Percentiles rank a stretch among this genome's conserved stretches.
Conservation (phyloP, 2,888 invertebrate genomes). For the Plebejus melissa region DNA sequence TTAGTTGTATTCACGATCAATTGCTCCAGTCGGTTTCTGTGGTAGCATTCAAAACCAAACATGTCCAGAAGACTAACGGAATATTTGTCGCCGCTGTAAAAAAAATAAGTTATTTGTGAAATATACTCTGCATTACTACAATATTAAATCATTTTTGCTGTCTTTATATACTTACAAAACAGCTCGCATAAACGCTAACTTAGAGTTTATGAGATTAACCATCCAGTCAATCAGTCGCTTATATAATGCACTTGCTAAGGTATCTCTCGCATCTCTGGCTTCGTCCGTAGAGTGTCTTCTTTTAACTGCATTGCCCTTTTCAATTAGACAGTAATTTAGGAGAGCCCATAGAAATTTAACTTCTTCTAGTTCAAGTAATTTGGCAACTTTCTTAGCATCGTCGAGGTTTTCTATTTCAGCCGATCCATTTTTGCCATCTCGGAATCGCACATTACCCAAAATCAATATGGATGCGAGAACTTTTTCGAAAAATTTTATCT, state of each 20-base stretch:
- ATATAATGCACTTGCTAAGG: conserved; percentile 91
- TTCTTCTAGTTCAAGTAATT: conserved; percentile 86
- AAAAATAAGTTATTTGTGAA: conserved; percentile 30
- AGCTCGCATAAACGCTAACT: conserved; percentile 89
- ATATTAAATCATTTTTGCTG: neutral
- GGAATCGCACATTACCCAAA: conserved; percentile 89
- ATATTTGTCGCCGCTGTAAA: conserved; percentile 89
- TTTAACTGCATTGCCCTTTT: conserved; percentile 84
- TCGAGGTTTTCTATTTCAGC: conserved; percentile 87
- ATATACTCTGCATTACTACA: neutral
- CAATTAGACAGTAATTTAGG: conserved; percentile 90
- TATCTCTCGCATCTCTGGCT: conserved; percentile 90
- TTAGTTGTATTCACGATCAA: conserved; percentile 93
- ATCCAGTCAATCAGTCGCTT: conserved; percentile 93
- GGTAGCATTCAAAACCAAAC: conserved; percentile 95
- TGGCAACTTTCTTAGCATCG: conserved; percentile 84
- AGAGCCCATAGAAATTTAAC: conserved; percentile 92
- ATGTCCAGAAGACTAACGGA: conserved; percentile 91
- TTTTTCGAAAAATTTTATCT: conserved; percentile 84
- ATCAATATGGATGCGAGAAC: conserved; percentile 86
- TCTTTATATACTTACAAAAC: conserved; percentile 85
- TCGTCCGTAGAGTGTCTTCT: conserved; percentile 87
- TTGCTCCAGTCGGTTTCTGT: conserved; percentile 91
- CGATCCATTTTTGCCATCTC: conserved; percentile 80
- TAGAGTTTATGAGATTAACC: conserved; percentile 90